phyloP scores from a whole-genome alignment of 2,888 invertebrate species.

The Ormyrus pomaceus region DNA sequence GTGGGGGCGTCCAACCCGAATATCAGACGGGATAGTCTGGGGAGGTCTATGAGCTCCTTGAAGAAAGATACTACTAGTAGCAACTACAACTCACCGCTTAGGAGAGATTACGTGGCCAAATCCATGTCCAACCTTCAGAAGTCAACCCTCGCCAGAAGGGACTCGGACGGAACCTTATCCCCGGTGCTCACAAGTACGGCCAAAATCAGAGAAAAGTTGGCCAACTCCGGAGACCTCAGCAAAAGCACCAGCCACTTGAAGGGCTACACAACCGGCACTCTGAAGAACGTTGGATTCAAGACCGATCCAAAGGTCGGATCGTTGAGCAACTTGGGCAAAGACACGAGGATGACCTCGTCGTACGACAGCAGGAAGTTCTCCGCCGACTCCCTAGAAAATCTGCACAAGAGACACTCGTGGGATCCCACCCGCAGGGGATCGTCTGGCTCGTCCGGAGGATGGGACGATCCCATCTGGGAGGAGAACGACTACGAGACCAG shows the following conservation, averaged over 20 bases:
- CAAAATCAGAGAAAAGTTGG: constrained; percentile 69
- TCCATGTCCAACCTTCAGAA: constrained; percentile 71
- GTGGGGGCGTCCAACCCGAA: constrained; percentile 54
- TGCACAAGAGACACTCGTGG: constrained; percentile 81
- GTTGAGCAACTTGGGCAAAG: constrained; percentile 62
- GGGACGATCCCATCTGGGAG: constrained; percentile 80
- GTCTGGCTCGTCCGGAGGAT: constrained; percentile 79
- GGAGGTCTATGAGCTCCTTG: constrained; percentile 69
- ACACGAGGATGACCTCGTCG: constrained; percentile 75
- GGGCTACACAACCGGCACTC: constrained; percentile 68
- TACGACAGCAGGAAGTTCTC: constrained; percentile 78
- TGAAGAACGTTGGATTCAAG: constrained; percentile 68
- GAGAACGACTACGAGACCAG: constrained; percentile 70
- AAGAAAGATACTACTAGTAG: constrained; percentile 67
- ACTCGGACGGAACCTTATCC: constrained; percentile 24
- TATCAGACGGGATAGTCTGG: constrained; percentile 76
- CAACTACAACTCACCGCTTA: constrained; percentile 67
- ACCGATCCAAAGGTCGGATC: constrained; percentile 67
- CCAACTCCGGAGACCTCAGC: constrained; percentile 69
- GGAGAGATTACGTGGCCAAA: constrained; percentile 72
- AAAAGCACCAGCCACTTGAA: constrained; percentile 66
- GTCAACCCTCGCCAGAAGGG: background rate
- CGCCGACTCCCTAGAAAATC: constrained; percentile 83
- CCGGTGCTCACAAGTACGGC: constrained; percentile 46
- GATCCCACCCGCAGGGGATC: constrained; percentile 82